Percentiles rank a stretch among this genome's conserved stretches.
These are phyloP conservation scores for Lasius platythorax DNA, from an alignment of 2,888 invertebrate species.

Conservation along the genomic window DNA sequence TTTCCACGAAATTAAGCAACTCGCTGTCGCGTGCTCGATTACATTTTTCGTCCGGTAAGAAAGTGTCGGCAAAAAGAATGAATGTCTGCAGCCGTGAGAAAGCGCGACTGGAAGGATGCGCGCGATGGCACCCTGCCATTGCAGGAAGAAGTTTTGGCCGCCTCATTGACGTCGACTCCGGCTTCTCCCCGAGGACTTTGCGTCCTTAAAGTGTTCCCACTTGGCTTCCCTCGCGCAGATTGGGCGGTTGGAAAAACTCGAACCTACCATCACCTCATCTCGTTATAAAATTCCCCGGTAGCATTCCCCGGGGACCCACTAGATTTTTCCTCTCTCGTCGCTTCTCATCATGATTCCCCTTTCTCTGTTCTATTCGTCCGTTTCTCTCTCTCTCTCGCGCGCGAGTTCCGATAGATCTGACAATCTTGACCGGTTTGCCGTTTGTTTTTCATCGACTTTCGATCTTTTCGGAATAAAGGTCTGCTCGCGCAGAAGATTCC, in stretches of 20 bases:
- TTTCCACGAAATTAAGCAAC: constrained; percentile 53
- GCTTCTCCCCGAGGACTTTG: constrained; percentile 60
- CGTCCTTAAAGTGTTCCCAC: constrained; percentile 63
- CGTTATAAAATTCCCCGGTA: constrained; percentile 69
- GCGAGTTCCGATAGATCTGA: constrained; percentile 15
- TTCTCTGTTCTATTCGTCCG: neutral
- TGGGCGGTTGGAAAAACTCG: constrained; percentile 61
- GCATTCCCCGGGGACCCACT: constrained; percentile 53
- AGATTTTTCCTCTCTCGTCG: constrained; percentile 43
- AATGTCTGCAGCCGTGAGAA: constrained; percentile 29
- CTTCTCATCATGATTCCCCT: constrained; percentile 14
- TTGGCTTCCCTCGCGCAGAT: constrained; percentile 61
- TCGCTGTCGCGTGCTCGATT: constrained; percentile 49
- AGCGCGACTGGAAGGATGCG: constrained; percentile 19
- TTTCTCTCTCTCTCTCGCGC: neutral
- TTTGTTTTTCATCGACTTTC: constrained; percentile 50
- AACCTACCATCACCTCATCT: constrained; percentile 56
- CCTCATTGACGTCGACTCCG: constrained; percentile 67
- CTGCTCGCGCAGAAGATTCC: constrained; percentile 42
- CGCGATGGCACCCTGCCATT: constrained; percentile 44
- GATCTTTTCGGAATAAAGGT: neutral
- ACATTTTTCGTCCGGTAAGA: constrained; percentile 22
- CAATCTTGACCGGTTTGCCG: neutral
- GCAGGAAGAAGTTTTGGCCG: constrained; percentile 61
- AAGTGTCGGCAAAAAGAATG: constrained; percentile 33